Conservation (phyloP, 1,140 invertebrate species). For the Hesperophylax magnus region DNA sequence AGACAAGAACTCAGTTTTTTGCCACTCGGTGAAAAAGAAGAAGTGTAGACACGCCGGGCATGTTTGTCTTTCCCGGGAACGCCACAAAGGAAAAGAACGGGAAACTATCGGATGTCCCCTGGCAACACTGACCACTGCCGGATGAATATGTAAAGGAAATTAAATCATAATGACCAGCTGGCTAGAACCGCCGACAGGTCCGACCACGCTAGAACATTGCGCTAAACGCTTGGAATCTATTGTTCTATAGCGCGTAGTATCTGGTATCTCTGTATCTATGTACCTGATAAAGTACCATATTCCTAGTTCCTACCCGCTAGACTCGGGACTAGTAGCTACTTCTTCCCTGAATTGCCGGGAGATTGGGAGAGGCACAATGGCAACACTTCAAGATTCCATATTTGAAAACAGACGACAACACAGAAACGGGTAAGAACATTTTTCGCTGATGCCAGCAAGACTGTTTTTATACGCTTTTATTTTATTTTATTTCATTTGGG, state of each 20-base stretch:
- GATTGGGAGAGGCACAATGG: conserved; percentile 18
- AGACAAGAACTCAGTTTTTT: conserved; percentile 33
- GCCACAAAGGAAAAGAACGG: conserved; percentile 23
- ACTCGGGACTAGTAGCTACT: neutral
- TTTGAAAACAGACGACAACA: conserved; percentile 12
- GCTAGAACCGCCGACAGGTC: conserved; percentile 2
- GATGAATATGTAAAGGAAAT: conserved; percentile 50
- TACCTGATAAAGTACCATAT: too few species aligned
- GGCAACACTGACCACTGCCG: conserved; percentile 35
- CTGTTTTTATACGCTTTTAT: too few species aligned
- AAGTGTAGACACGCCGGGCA: conserved; percentile 22
- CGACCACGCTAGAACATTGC: conserved; percentile 7
- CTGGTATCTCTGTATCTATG: too few species aligned
- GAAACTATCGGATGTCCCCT: conserved; percentile 38
- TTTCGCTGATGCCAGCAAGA: too few species aligned
- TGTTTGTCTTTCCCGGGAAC: conserved; percentile 39
- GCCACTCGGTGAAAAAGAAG: conserved; percentile 33
- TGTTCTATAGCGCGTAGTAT: conserved; percentile 7
- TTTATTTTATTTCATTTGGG: too few species aligned
- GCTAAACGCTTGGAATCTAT: conserved; percentile 13
- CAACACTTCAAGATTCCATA: conserved; percentile 37
- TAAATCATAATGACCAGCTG: conserved; percentile 45
- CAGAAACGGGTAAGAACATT: too few species aligned
- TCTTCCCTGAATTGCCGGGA: neutral
- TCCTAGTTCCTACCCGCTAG: too few species aligned